Evolutionary conservation across 2,113 vertebrate genomes (phyloP).

Genomic region (Gobiocypris rarus): DNA sequence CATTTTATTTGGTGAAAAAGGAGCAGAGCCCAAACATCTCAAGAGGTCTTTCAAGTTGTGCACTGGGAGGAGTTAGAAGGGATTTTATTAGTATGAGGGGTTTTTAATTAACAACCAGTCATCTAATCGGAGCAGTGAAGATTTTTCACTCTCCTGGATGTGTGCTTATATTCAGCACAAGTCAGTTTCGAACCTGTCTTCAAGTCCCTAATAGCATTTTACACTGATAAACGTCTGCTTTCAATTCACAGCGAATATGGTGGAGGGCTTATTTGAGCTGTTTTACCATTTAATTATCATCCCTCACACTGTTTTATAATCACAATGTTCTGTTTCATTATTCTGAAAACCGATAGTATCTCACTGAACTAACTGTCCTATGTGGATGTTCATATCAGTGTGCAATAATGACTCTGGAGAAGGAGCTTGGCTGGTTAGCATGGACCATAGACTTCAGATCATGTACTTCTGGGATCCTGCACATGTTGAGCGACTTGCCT

Average conservation of each 20-base stretch:
- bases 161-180: constrained; percentile 30
- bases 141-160: constrained; percentile 29
- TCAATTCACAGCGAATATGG: constrained; percentile 4
- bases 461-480: not conserved
- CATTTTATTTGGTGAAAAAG: constrained; percentile 58
- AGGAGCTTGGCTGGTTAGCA: not conserved
- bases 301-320: constrained; percentile 24
- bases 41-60: constrained; percentile 51
- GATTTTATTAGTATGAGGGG: constrained; percentile 53
- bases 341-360: constrained; percentile 23
- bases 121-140: constrained; percentile 32
- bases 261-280: constrained; percentile 13
- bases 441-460: not conserved
- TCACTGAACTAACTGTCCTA: constrained; percentile 14
- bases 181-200: constrained; percentile 26
- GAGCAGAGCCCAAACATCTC: constrained; percentile 48
- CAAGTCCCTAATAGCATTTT: constrained; percentile 41
- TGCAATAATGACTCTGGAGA: not conserved
- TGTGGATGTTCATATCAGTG: not conserved
- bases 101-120: constrained; percentile 61
- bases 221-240: constrained; percentile 36
- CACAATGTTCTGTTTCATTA: constrained; percentile 22
- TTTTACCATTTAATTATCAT: constrained; percentile 33
- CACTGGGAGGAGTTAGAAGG: constrained; percentile 51
- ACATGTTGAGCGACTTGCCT: not conserved